Base-by-base conservation (phyloP, 2,797 vertebrate genomes). In the Pempheris klunzingeri region DNA sequence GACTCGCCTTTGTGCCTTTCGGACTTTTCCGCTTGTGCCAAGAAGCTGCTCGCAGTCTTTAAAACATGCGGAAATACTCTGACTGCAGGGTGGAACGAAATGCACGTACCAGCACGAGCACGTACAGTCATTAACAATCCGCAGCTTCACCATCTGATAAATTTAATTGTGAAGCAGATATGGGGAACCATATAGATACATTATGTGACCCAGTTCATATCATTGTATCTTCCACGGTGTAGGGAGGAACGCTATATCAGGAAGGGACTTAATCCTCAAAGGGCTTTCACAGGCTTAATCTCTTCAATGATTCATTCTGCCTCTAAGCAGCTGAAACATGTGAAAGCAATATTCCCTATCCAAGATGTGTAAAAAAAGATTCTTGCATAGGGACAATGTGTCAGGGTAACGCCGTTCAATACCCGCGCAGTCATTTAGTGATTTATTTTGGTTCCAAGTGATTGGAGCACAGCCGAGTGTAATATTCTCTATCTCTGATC, bases 221-320 rank as follows among this genome's bases (percentile, higher is more conserved):
- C 59, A 82, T 76, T 76, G 87, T 84, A 86, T 88, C 84, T 89
- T 80, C 54, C 49, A 58, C 50, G 71, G 71, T 46, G 62, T 60
- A 12, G 63, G 39, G 80, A 86, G 76, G 47, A 77, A 86, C 2
- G 60, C 82, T 88, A 83, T 87, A 91, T 85, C 83, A 80, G 85
- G 87, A 85, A 65, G 80, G 86, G 88, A 80, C 81, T 78, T 92
- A 92, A 92, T 92, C 90, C 87, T 90, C 90, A 90, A 85, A 92
- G 88, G 87, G 85, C 80, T 90, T 88, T 88, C 84, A 85, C 81
- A 84, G 80, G 80, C 87, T 85, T 93, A 92, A 92, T 90, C 90
- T 92, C 90, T 69, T 89, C 89, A 86, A 86, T 90, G 92, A 93
- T 90, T 92, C 88, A 92, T 92, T 89, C 81, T 76, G 89, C 90